Evolutionary conservation across 2,888 invertebrate species (phyloP).

Genomic region (Trypoxylon attenuatum): DNA sequence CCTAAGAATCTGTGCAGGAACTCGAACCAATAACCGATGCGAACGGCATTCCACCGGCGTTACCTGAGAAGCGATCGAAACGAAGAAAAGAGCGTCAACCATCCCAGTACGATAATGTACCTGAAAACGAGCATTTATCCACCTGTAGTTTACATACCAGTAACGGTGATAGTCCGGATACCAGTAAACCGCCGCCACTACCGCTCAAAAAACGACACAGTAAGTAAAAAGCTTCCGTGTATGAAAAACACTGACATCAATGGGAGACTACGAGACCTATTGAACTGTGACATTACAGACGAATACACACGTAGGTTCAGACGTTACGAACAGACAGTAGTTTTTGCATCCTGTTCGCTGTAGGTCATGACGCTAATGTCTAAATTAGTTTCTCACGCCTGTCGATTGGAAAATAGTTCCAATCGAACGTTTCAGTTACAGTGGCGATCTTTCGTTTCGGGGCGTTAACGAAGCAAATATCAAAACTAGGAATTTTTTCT

Average conservation of each 20-base stretch:
- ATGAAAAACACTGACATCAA: slow-evolving; percentile 4
- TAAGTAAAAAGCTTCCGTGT: slow-evolving; percentile 79
- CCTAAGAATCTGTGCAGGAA: slow-evolving; percentile 54
- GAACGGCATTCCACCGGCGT: slow-evolving; percentile 76
- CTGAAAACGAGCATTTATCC: slow-evolving; percentile 75
- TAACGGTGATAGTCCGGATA: slow-evolving; percentile 76
- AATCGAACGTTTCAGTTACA: too few relatives aligned
- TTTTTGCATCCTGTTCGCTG: too few relatives aligned
- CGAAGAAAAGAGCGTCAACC: slow-evolving; percentile 78
- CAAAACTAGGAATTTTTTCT: slow-evolving; percentile 12
- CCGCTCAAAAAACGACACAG: slow-evolving; percentile 96
- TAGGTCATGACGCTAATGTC: too few relatives aligned
- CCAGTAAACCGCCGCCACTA: slow-evolving; percentile 88
- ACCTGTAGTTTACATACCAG: slow-evolving; percentile 71
- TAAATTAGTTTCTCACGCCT: too few relatives aligned
- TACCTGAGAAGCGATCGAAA: slow-evolving; percentile 79
- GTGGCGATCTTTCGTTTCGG: background rate
- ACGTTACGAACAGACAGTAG: too few relatives aligned
- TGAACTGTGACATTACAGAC: too few relatives aligned
- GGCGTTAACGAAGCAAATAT: background rate
- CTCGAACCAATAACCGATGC: slow-evolving; percentile 62
- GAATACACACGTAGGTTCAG: too few relatives aligned
- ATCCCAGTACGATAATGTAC: slow-evolving; percentile 85
- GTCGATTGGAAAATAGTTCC: background rate
- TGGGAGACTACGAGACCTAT: too few relatives aligned